Base-by-base conservation (phyloP, 2,113 vertebrate genomes). In the Tenrec ecaudatus region DNA sequence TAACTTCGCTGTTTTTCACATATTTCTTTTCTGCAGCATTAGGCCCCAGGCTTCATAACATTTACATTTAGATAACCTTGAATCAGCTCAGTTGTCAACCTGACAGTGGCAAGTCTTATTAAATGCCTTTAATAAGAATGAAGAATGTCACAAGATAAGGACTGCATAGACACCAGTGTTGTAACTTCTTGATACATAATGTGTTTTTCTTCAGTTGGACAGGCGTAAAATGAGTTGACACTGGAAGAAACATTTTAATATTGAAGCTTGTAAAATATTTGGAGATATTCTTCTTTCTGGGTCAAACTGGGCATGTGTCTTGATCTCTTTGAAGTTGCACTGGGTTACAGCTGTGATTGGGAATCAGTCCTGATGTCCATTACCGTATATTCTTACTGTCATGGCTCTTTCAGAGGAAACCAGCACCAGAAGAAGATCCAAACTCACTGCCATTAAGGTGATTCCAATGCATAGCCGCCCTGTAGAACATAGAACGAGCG, bases 1-100 rank as follows among this genome's bases (percentile, higher is more conserved):
- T 60, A 78, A 33, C n/a, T 92, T 95, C 76, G 9, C 19, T 92
- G 14, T 88, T 92, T 88, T 79, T 83, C 88, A 38, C 25, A 2
- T 86, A 43, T 86, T 83, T 94, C 19, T 80, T 82, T 1, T 79
- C 76, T 75, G 16, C 82, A 62, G 14, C 69, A 62, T 33, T 68
- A 82, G 62, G 47, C 60, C 23, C 6, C 57, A 66, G 60, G 17
- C 17, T 89, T 76, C 62, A 20, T 38, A 19, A 47, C 82, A 60
- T 47, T 31, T 38, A 53, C 9, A 76, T 64, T 79, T 31, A 82
- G 27, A 78, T 88, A 86, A 38, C 62, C 86, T 71, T 75, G 73
- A 15, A 71, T 78, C n/a, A 58, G 29, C 22, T 85, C 43, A 86
- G 38, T 40, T n/a, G 22, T 90, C 29, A 93, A 5, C 29, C 87